These are phyloP conservation scores for Schmidtea mediterranea DNA, from an alignment of 1,140 invertebrate species.

Conservation along the genomic window DNA sequence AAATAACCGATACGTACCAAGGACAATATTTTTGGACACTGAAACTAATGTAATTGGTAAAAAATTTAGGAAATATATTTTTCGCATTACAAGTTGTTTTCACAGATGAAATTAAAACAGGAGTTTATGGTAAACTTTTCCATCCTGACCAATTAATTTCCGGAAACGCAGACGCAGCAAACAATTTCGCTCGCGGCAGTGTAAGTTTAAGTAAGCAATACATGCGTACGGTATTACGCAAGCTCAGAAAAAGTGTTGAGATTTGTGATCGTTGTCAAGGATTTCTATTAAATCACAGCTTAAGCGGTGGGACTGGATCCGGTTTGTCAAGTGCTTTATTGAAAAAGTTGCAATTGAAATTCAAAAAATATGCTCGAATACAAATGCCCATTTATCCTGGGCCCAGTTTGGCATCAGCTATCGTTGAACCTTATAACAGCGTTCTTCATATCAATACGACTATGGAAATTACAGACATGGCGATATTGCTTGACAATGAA, in stretches of 20 bases:
- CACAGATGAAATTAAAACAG: constrained; percentile 18
- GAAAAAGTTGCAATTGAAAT: constrained; percentile 35
- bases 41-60: constrained; percentile 45
- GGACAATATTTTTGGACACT: constrained; percentile 47
- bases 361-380: constrained; percentile 30
- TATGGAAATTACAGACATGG: constrained; percentile 19
- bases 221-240: constrained; percentile 14
- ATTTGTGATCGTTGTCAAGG: constrained; percentile 15
- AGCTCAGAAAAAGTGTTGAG: constrained; percentile 12
- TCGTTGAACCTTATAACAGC: constrained; percentile 26
- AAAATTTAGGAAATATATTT: no score
- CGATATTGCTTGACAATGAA: constrained; percentile 21
- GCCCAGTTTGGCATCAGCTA: constrained; percentile 11
- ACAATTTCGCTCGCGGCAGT: constrained; percentile 33
- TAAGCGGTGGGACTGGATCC: constrained; percentile 6
- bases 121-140: constrained; percentile 14
- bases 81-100: no score
- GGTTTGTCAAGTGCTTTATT: constrained; percentile 13
- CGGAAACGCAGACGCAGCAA: constrained; percentile 44
- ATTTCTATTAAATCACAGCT: constrained; percentile 11
- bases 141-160: constrained; percentile 20
- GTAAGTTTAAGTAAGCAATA: constrained; percentile 37
- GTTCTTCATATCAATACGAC: constrained; percentile 23
- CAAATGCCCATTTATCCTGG: constrained; percentile 12
- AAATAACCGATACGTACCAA: constrained; percentile 48